Conservation (phyloP, 2,113 vertebrate species). For the Oplegnathus fasciatus region DNA sequence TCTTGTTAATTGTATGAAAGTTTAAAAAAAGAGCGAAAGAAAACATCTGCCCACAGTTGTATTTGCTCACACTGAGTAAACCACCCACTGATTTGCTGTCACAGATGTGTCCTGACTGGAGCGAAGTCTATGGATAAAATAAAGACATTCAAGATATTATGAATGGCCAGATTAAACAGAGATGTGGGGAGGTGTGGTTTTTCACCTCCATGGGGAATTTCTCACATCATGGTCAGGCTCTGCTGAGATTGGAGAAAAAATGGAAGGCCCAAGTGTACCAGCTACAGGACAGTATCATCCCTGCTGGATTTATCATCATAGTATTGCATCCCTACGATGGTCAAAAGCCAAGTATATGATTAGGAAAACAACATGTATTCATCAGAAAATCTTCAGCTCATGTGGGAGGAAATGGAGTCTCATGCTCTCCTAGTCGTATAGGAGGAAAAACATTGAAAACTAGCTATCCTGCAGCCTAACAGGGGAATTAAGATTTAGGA, state of each 20-base stretch:
- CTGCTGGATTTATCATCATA: background rate
- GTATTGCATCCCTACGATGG: background rate
- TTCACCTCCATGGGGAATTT: constrained; percentile 77
- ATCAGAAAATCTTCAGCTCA: background rate
- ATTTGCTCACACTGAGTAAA: constrained; percentile 2
- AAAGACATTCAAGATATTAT: constrained; percentile 58
- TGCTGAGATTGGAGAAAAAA: constrained; percentile 27
- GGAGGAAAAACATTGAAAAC: background rate
- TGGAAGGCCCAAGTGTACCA: background rate
- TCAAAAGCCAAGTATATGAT: constrained; percentile 4
- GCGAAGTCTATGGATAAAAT: constrained; percentile 35
- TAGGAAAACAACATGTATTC: constrained; percentile 9
- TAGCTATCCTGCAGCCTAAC: background rate
- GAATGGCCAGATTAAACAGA: constrained; percentile 71
- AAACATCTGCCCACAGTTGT: background rate
- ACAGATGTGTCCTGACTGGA: constrained; percentile 24
- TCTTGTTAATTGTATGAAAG: background rate
- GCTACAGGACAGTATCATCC: background rate
- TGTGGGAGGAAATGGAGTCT: background rate
- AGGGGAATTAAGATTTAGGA: background rate
- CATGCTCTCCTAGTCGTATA: background rate
- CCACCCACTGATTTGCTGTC: background rate
- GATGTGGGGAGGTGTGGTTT: constrained; percentile 64
- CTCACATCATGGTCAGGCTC: constrained; percentile 70
- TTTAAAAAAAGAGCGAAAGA: background rate